Base-by-base conservation (phyloP, 2,113 vertebrate species). In the Syrrhaptes paradoxus region DNA sequence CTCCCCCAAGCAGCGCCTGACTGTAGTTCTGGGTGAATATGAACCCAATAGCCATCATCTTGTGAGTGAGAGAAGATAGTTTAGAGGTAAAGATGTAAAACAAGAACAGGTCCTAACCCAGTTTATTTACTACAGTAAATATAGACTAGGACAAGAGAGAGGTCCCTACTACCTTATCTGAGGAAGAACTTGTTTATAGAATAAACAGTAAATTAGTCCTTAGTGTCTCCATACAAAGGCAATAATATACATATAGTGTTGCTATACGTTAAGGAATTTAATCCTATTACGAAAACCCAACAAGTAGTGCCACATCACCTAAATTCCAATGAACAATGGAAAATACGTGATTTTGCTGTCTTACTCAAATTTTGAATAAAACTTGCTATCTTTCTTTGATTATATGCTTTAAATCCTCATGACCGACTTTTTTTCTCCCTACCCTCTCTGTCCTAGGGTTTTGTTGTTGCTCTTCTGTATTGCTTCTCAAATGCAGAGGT, bases 401-500 rank as follows among this genome's bases (percentile, higher is more conserved):
- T 83, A 21, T 38, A 2, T 48, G 32, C 34, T 66, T 67, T n/a
- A 84, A 54, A 77, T 36, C 4, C 9, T 38, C 58, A 20, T 13
- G 17, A 4, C 22, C 71, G 28, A 3, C n/a, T 36, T n/a, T 79
- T 66, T 46, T 55, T 75, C 18, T 72, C 45, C 29, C 7, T 90
- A 6, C 6, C 17, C 3, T 85, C 22, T 16, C 29, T 58, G 24
- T 78, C 29, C 46, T 54, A 98, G 97, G 97, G 97, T 36, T 98
- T 98, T 87, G 89, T 98, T 67, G 97, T 98, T 0, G 97, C 97
- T 62, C 95, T 98, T 36, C 83, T 98, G 1, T 98, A 98, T 63
- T 98, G 97, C 70, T 98, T 98, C 93, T 97, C 97, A 77, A 98
- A 98, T 24, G 97, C 96, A 90, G 97, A 98, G 97, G 97, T 98